Percentiles rank a stretch among this genome's conserved stretches.
Evolutionary conservation across 2,888 invertebrate species (phyloP).

Genomic region (Heterodera filipjevi): DNA sequence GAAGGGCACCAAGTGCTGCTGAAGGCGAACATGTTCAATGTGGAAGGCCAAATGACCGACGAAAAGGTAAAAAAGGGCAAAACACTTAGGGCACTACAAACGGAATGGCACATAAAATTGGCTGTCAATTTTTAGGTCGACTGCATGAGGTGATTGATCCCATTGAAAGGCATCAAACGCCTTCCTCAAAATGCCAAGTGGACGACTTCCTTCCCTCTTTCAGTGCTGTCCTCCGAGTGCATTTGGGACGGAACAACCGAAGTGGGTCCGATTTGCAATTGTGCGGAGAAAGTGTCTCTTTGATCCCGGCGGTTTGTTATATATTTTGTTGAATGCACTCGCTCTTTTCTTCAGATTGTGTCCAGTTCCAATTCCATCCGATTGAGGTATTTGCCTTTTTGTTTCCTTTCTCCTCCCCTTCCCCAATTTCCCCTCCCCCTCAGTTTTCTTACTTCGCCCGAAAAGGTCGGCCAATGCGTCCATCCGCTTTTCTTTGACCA

Average conservation of each 20-base stretch:
- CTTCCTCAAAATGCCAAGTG: too few species aligned
- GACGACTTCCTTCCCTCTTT: too few species aligned
- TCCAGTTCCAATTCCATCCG: slow-evolving; percentile 45
- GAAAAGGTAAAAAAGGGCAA: slow-evolving; percentile 33
- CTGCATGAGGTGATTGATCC: slow-evolving; percentile 26
- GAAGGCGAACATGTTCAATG: slow-evolving; percentile 86
- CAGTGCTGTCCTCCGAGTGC: slow-evolving; percentile 54
- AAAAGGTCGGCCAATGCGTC: slow-evolving; percentile 48
- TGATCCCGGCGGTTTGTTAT: slow-evolving; percentile 38
- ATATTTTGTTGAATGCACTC: not conserved
- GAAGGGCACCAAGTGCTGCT: slow-evolving; percentile 74
- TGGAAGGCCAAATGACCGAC: slow-evolving; percentile 76
- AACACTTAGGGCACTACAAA: too few species aligned
- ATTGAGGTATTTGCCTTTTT: slow-evolving; percentile 36
- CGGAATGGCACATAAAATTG: too few species aligned
- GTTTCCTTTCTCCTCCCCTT: slow-evolving; percentile 31
- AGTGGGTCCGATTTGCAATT: slow-evolving; percentile 43
- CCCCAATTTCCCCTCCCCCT: not conserved
- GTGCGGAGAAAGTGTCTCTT: slow-evolving; percentile 41
- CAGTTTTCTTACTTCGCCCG: slow-evolving; percentile 63
- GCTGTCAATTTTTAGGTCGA: slow-evolving; percentile 14
- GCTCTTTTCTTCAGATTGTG: slow-evolving; percentile 33
- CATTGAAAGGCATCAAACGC: not conserved
- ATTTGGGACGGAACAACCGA: slow-evolving; percentile 42
- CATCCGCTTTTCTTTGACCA: not conserved